These are phyloP conservation scores for Solen grandis DNA, from an alignment of 1,140 invertebrate genomes.

Conservation along the genomic window DNA sequence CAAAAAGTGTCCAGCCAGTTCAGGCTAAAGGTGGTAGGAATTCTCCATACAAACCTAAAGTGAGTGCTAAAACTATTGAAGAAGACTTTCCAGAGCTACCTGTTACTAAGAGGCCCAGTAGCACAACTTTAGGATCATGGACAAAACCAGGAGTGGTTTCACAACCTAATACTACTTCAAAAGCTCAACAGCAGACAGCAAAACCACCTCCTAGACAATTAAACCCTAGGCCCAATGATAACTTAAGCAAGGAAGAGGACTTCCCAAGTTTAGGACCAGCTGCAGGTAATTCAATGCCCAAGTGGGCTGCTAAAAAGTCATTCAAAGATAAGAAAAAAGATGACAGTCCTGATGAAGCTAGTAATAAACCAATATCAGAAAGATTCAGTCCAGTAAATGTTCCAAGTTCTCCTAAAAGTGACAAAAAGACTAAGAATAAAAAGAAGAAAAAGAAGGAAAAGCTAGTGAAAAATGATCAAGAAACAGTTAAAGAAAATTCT, in stretches of 20 bases:
- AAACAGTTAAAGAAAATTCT: slow-evolving; percentile 47
- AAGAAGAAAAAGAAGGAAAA: slow-evolving; percentile 76
- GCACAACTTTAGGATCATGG: slow-evolving; percentile 8
- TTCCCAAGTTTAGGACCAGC: slow-evolving; percentile 77
- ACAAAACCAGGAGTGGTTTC: slow-evolving; percentile 6
- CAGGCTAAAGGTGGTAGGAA: background rate
- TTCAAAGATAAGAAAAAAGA: background rate
- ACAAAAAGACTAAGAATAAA: slow-evolving; percentile 69
- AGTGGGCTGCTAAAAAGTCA: slow-evolving; percentile 19
- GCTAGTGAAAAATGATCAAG: slow-evolving; percentile 32
- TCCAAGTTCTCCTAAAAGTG: slow-evolving; percentile 41
- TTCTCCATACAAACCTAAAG: slow-evolving; percentile 5
- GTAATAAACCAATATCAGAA: no score
- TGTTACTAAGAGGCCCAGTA: slow-evolving; percentile 8
- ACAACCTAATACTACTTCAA: no score
- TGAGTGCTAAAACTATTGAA: slow-evolving; percentile 1
- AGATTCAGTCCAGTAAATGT: slow-evolving; percentile 49
- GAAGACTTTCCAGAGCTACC: slow-evolving; percentile 66
- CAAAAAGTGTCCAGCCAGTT: background rate
- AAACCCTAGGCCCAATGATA: no score
- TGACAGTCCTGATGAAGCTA: no score
- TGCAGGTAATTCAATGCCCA: slow-evolving; percentile 28
- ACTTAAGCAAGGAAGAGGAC: no score
- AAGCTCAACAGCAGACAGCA: no score
- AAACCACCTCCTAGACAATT: no score